A percentile compares a stretch with the other conserved stretches of the same genome.
Conservation (phyloP, 2,113 vertebrate genomes). For the Nothobranchius kuhntae region DNA sequence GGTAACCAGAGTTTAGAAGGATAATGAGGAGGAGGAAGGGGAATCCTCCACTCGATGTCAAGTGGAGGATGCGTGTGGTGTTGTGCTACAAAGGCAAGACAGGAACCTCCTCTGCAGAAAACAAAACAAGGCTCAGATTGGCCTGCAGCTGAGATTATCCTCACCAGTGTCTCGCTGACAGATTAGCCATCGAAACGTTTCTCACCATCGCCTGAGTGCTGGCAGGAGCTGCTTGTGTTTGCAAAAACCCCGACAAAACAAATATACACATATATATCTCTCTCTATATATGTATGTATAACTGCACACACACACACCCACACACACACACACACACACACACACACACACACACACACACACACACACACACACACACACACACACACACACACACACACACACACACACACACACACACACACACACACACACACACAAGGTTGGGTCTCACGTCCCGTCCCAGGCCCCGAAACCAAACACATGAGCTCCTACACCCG, state of each 20-base stretch:
- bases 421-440: conserved; percentile 21
- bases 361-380: conserved; percentile 30
- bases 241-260: not conserved
- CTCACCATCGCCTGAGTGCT: conserved; percentile 18
- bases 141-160: conserved; percentile 53
- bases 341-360: conserved; percentile 31
- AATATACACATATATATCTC: conserved; percentile 23
- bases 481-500: no score
- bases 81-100: conserved; percentile 64
- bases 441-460: conserved; percentile 38
- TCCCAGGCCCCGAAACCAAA: conserved; percentile 19
- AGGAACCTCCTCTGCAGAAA: conserved; percentile 38
- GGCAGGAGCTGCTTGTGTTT: conserved; percentile 41
- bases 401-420: no score
- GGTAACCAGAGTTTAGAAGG: conserved; percentile 14
- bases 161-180: conserved; percentile 17
- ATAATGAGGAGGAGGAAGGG: not conserved
- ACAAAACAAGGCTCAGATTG: conserved; percentile 63
- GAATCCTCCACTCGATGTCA: conserved; percentile 22
- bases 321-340: conserved; percentile 45
- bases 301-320: conserved; percentile 40
- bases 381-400: conserved; percentile 27
- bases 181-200: not conserved
- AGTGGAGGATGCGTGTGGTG: conserved; percentile 26
- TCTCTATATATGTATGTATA: conserved; percentile 8